A percentile compares a stretch with the other conserved stretches of the same genome.
phyloP scores from a whole-genome alignment of 2,797 vertebrate genomes.

The Myoxocephalus aenaeus region DNA sequence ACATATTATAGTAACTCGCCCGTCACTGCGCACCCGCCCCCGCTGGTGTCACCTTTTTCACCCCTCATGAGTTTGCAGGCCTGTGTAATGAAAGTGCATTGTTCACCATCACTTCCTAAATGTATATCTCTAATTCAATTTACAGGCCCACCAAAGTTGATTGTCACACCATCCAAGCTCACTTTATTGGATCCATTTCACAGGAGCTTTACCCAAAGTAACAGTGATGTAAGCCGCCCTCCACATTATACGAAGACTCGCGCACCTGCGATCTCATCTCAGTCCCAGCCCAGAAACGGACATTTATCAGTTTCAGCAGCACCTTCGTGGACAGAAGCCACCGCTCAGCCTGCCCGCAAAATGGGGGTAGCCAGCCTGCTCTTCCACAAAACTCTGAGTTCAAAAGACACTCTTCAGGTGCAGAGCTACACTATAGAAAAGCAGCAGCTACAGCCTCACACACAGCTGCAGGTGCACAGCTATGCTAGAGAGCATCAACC shows the following conservation, averaged over 20 bases:
- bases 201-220: slow-evolving; percentile 55
- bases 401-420: slow-evolving; percentile 87
- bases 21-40: too few species aligned
- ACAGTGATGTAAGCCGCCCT: slow-evolving; percentile 39
- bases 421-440: slow-evolving; percentile 88
- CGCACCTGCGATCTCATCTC: slow-evolving; percentile 65
- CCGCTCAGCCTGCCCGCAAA: slow-evolving; percentile 71
- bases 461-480: slow-evolving; percentile 86
- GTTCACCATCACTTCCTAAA: background rate
- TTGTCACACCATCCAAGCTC: slow-evolving; percentile 81
- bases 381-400: slow-evolving; percentile 86
- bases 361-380: slow-evolving; percentile 88
- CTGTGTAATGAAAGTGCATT: background rate
- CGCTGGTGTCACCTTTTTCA: too few species aligned
- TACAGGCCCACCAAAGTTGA: slow-evolving; percentile 80
- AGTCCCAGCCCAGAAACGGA: slow-evolving; percentile 70
- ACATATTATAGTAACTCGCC: too few species aligned
- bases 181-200: slow-evolving; percentile 79
- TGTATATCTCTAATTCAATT: slow-evolving; percentile 12
- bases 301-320: slow-evolving; percentile 66
- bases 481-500: slow-evolving; percentile 79
- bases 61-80: too few species aligned
- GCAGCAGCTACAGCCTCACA: slow-evolving; percentile 62
- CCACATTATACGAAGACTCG: slow-evolving; percentile 78
- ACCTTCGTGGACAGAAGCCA: slow-evolving; percentile 56